phyloP scores from a whole-genome alignment of 37 sponge, comb jelly and placozoan species.

The Theonella swinhoei region DNA sequence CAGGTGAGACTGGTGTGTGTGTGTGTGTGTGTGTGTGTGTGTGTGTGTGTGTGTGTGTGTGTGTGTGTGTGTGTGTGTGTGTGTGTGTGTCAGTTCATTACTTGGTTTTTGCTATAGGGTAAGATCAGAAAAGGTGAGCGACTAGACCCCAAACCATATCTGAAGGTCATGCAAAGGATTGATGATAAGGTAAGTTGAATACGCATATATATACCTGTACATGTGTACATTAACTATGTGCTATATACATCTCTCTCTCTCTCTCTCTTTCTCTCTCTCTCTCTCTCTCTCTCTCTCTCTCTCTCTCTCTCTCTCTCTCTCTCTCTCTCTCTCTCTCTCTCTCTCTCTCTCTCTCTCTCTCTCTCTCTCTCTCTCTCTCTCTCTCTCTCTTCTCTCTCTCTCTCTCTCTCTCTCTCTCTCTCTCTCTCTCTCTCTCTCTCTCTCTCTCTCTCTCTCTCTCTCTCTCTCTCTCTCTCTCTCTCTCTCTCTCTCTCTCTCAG shows the following conservation, averaged over 20 bases:
- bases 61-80: conserved; percentile 3
- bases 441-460: not conserved
- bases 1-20: not conserved
- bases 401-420: too few relatives aligned
- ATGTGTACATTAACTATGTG: not conserved
- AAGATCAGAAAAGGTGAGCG: conserved; percentile 17
- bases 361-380: not conserved
- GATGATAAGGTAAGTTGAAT: conserved; percentile 69
- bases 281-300: not conserved
- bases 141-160: conserved; percentile 80
- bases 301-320: not conserved
- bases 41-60: conserved; percentile 3
- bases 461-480: not conserved
- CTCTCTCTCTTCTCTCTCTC: not conserved
- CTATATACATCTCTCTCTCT: not conserved
- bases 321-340: conserved; percentile 1
- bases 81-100: conserved; percentile 13
- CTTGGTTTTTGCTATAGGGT: conserved; percentile 1
- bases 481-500: conserved; percentile 16
- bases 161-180: conserved; percentile 83
- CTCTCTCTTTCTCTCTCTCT: too few relatives aligned
- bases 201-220: not conserved
- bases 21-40: conserved; percentile 3
- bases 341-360: not conserved
- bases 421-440: too few relatives aligned